These are phyloP conservation scores for Agelas oroides DNA, from an alignment of 37 sponge, comb jelly and placozoan genomes.

Conservation along the genomic window DNA sequence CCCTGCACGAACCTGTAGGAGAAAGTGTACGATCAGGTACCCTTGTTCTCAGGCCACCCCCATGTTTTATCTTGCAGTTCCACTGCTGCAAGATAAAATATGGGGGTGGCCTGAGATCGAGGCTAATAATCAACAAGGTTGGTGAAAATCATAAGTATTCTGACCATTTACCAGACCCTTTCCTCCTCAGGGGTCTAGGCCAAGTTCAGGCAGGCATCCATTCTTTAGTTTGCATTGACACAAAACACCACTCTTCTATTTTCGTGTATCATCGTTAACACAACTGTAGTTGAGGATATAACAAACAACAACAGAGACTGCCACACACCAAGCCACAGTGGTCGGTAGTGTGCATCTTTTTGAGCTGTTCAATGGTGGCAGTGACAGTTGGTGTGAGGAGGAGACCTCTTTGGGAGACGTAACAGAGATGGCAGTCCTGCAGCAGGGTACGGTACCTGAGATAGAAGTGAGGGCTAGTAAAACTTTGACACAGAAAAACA, in stretches of 20 bases:
- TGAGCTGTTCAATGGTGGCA: conserved; percentile 56
- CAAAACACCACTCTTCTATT: too few species aligned
- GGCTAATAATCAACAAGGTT: too few species aligned
- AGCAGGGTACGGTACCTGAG: conserved; percentile 80
- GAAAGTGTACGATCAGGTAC: not conserved
- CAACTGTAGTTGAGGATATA: too few species aligned
- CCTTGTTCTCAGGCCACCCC: not conserved
- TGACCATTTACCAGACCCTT: too few species aligned
- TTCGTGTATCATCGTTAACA: too few species aligned
- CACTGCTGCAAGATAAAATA: not conserved
- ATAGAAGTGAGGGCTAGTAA: not conserved
- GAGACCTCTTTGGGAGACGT: conserved; percentile 71
- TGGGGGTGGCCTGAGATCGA: not conserved
- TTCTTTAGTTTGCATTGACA: too few species aligned
- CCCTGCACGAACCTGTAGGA: conserved; percentile 73
- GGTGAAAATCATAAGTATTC: too few species aligned
- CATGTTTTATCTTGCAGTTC: too few species aligned
- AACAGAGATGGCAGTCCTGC: conserved; percentile 93
- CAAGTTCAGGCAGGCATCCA: too few species aligned
- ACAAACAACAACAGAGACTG: too few species aligned
- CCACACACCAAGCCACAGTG: conserved; percentile 67
- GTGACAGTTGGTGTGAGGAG: conserved; percentile 74
- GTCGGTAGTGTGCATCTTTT: conserved; percentile 67
- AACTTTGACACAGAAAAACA: not conserved
- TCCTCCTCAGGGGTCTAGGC: too few species aligned